These are phyloP conservation scores for Odontocolon sp. DNA, from an alignment of 2,888 invertebrate species.

Conservation along the genomic window DNA sequence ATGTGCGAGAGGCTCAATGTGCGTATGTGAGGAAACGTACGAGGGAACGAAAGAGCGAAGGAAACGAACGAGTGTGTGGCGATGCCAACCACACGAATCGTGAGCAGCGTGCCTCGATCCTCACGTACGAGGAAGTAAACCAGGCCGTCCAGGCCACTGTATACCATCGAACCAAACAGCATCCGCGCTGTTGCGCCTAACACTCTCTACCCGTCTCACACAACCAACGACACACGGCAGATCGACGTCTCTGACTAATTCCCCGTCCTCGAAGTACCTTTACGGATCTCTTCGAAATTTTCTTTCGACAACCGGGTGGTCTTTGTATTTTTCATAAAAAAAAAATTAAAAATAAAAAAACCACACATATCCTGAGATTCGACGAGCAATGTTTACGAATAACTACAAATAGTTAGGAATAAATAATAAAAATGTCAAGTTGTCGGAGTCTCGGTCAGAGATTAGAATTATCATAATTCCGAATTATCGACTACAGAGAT, in stretches of 20 bases:
- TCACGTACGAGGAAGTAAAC: conserved; percentile 71
- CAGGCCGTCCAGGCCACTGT: conserved; percentile 73
- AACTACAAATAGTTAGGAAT: no score
- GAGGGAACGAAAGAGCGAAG: conserved; percentile 47
- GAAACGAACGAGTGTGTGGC: conserved; percentile 35
- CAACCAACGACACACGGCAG: conserved; percentile 60
- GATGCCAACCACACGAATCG: conserved; percentile 41
- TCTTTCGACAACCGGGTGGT: conserved; percentile 50
- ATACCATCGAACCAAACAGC: conserved; percentile 71
- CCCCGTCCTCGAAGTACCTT: neutral
- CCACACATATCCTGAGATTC: no score
- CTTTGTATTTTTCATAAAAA: no score
- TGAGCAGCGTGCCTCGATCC: conserved; percentile 55
- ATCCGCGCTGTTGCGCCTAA: conserved; percentile 76
- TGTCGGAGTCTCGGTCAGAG: no score
- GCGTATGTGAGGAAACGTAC: conserved; percentile 23
- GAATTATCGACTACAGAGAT: neutral
- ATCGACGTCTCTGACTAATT: neutral
- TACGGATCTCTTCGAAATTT: neutral
- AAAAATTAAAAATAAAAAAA: no score
- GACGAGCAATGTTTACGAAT: no score
- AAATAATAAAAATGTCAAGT: no score
- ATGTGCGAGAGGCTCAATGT: no score
- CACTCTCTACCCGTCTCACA: conserved; percentile 75
- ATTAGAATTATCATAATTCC: conserved; percentile 15